Base-by-base conservation (phyloP, 2,888 invertebrate species). In the Ormyrus nitidulus region DNA sequence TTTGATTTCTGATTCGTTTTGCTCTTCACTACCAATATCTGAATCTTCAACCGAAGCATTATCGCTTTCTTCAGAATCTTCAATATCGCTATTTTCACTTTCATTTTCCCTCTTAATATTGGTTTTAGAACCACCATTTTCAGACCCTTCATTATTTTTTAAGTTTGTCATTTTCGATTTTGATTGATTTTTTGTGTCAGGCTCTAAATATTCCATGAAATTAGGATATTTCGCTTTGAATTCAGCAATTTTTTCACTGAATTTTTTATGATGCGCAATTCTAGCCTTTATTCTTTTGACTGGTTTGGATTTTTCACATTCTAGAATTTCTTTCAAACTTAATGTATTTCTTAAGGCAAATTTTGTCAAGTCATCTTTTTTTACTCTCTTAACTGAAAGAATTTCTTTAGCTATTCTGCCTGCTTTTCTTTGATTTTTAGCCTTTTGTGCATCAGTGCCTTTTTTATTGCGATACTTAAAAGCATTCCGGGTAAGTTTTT, bases 311-410 rank as follows among this genome's bases (percentile, higher is more conserved):
- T 68, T 77, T n/a, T 66, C 11, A 79, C 88, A 84, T 9, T 83
- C 79, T 48, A 88, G 81, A 65, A 88, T 81, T 19, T 86, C 82
- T 11, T 83, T 70, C n/a, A 87, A 62, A 1, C 72, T 77, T 65
- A 83, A 83, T 0, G 68, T 81, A 78, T 86, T 86, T 5, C 71
- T 75, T 5, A 90, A 84, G 0, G 85, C 86, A 81, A 86, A 89
- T 83, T 84, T 88, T 0, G 88, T 84, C 51, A 90, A 84, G 3
- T 88, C 88, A 69, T 90, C 90, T 0, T 89, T 87, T 69, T 88
- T 87, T 0, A 89, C 78, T n/a, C 77, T 85, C 70, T 90, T 90
- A 0, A 87, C 51, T 0, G 86, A 84, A 0, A 83, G 56, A 0
- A 90, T 83, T 79, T 90, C 89, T 4, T 80, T 84, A 1, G 85